A percentile compares a stretch with the other conserved stretches of the same genome.
Evolutionary conservation across 2,888 invertebrate genomes (phyloP).

Genomic region (Crepidodera aurea): DNA sequence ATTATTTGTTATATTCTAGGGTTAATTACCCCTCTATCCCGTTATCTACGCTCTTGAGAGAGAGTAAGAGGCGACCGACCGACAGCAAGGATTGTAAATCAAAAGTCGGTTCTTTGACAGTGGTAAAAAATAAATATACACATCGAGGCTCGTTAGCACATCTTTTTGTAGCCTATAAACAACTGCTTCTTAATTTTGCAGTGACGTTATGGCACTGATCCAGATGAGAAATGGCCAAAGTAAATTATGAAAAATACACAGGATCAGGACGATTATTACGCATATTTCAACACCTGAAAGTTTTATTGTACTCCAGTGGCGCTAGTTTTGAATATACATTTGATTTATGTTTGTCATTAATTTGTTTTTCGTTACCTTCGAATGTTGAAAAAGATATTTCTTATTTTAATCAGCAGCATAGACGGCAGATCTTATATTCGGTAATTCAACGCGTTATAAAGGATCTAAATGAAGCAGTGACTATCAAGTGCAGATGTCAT

Average conservation of each 20-base stretch:
- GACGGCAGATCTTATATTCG: no score
- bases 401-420: no score
- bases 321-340: slow-evolving; percentile 14
- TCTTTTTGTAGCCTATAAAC: slow-evolving; percentile 53
- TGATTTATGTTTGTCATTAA: background rate
- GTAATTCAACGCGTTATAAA: no score
- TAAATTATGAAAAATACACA: slow-evolving; percentile 55
- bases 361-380: background rate
- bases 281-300: slow-evolving; percentile 40
- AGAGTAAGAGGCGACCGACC: slow-evolving; percentile 15
- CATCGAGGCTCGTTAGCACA: slow-evolving; percentile 47
- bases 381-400: background rate
- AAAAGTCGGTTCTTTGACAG: slow-evolving; percentile 35
- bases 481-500: no score
- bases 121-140: slow-evolving; percentile 50
- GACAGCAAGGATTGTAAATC: slow-evolving; percentile 39
- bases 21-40: no score
- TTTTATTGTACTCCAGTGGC: slow-evolving; percentile 32
- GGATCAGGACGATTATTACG: slow-evolving; percentile 28
- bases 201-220: slow-evolving; percentile 57
- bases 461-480: no score
- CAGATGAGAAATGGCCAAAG: slow-evolving; percentile 48
- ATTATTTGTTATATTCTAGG: no score
- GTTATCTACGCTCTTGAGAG: no score
- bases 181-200: slow-evolving; percentile 57